Percentiles rank a stretch among this genome's conserved stretches.
Evolutionary conservation across 2,888 invertebrate genomes (phyloP).

Genomic region (Chrysolina americana): DNA sequence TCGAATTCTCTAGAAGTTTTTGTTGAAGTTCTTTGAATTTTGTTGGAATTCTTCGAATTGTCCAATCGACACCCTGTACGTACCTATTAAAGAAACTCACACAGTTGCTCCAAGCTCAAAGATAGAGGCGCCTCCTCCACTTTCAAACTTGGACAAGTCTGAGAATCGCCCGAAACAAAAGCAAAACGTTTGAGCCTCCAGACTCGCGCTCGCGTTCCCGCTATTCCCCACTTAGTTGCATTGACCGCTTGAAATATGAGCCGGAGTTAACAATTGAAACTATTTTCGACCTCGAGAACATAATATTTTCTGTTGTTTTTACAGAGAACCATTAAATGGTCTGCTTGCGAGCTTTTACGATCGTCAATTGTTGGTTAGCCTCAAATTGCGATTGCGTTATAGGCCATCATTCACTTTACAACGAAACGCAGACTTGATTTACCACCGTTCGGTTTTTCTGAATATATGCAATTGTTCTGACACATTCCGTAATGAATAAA

Average conservation of each 20-base stretch:
- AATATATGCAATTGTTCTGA: not conserved
- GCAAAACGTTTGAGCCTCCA: not conserved
- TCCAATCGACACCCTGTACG: no score
- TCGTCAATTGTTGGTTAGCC: constrained; percentile 43
- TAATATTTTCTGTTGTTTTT: constrained; percentile 18
- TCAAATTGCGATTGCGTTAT: constrained; percentile 52
- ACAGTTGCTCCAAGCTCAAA: no score
- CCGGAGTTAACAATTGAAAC: constrained; percentile 5
- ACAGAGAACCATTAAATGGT: constrained; percentile 15
- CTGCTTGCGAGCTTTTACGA: constrained; percentile 36
- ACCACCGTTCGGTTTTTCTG: constrained; percentile 34
- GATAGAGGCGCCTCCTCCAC: no score
- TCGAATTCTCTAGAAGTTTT: no score
- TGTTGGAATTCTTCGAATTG: no score
- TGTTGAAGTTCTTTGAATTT: no score
- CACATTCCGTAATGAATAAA: not conserved
- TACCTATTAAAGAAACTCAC: no score
- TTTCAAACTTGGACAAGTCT: no score
- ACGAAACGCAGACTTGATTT: constrained; percentile 53
- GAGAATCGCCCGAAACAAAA: not conserved
- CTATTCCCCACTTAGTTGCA: not conserved
- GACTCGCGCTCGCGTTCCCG: not conserved
- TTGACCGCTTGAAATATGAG: constrained; percentile 12
- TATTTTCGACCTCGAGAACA: constrained; percentile 20
- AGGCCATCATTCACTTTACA: constrained; percentile 46